Evolutionary conservation across 2,797 vertebrate species (phyloP), one percentile per base, ranked within the genome.

Genomic region (Pampus argenteus): DNA sequence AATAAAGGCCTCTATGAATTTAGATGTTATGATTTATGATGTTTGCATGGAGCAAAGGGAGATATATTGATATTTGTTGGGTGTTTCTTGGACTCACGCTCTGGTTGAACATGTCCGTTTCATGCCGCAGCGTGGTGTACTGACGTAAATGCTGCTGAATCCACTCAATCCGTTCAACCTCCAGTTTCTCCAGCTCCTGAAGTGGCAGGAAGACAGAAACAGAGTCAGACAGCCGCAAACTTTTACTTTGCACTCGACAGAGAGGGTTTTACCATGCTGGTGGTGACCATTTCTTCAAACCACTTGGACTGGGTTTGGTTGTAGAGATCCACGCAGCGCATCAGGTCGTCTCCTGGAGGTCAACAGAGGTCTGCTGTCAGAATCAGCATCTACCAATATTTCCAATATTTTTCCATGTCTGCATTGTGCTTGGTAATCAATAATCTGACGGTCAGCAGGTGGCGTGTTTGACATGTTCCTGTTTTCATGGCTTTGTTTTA

Each of bases 91-190:
- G 15, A 93, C 97, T 97, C 91, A 99, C 98, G 11, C 98, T 98
- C 96, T 99, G 98, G 92, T 99, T 99, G 95, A 99, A 99, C 98
- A 99, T 99, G 92, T 99, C 98, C 0, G 98, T 99, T 82, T 99
- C 98, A 0, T 98, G 97, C 40, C 98, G 89, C 86, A 99, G 93
- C 63, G 98, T 98, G 0, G 98, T 99, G 81, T 99, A 99, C 83
- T 98, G 98, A 58, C 96, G 96, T 66, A 99, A 87, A 38, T 99
- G 97, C 69, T 98, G 97, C 73, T 97, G 96, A 64, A 98, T 98
- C 96, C 97, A 97, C 91, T 99, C 97, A 17, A 99, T 95, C 34
- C 98, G 92, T 74, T 99, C 98, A 3, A 98, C 97, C 92, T 99
- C 98, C 88, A 99, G 91, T 56, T 96, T 95, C 90, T 99, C 98